Base-by-base conservation (phyloP, 2,888 invertebrate species). In the Ferrisia virgata region DNA sequence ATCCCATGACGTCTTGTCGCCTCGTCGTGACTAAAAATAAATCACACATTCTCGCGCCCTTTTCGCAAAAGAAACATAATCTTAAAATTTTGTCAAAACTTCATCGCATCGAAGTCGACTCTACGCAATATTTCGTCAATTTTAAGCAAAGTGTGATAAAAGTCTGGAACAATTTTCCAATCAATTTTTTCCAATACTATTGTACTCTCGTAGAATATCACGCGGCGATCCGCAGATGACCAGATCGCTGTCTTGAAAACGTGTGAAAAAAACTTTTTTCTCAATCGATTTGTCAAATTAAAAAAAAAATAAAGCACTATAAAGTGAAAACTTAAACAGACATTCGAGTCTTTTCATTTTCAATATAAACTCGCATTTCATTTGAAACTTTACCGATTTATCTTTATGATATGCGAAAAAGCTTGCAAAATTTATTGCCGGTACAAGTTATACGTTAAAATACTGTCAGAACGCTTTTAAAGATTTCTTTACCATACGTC, bases 291-390 rank as follows among this genome's bases (percentile, higher is more conserved):
- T 36, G 18, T 36, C 72, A 76, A 76, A 76, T 15, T 13, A 47
- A 47, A 47, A 47, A 3, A 18, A 53, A 53, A 64, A 64, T 11
- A 64, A 15, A 64, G 28, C 1, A 28, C 64, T 15, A 64, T 28
- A 28, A 28, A 64, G 18, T 15, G 4, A 64, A 64, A 64, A 64
- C 36, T 18, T 76, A 36, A 6, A 15, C 31, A 36, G n/a, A 76
- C 36, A 36, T 76, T 76, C 8, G 18, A 5, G 11, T 76, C 72
- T 31, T 76, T 76, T 76, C 36, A 76, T 36, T 76, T 36, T 33
- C 72, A 76, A 76, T 76, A 76, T 36, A 76, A 76, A 76, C 36
- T 76, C 36, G 18, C 72, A 76, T 76, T 76, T 76, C 72, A 76
- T 36, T 36, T 76, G 36, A 36, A 76, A 76, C 28, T 76, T 76